phyloP scores from a whole-genome alignment of 1,140 invertebrate species.

The Neodiprion pinetum region DNA sequence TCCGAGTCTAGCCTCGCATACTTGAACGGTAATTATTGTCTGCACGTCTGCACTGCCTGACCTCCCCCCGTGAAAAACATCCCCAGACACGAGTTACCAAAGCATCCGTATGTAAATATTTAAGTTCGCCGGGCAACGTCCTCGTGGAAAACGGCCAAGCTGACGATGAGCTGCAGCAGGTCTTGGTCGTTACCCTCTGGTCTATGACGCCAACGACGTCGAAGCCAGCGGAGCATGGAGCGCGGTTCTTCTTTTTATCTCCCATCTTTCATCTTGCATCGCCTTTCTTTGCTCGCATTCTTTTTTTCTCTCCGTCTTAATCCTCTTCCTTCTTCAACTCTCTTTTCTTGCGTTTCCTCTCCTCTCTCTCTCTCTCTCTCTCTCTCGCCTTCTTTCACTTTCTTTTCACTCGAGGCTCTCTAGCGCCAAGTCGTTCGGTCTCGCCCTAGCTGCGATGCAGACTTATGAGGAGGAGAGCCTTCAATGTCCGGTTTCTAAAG shows the following conservation, averaged over 20 bases:
- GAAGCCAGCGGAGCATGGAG: neutral
- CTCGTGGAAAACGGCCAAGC: slow-evolving; percentile 4
- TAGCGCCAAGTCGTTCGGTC: too few relatives aligned
- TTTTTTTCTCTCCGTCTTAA: neutral
- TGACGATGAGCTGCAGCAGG: neutral
- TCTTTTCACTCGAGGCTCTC: neutral
- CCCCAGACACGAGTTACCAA: neutral
- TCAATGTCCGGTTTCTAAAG: slow-evolving; percentile 4
- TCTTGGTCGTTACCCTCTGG: slow-evolving; percentile 3
- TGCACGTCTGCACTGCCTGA: neutral
- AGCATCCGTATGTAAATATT: neutral
- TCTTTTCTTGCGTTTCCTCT: neutral
- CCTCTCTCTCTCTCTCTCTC: neutral
- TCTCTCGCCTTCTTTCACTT: neutral
- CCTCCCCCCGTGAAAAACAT: neutral
- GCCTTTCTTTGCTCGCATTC: neutral
- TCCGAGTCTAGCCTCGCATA: too few relatives aligned
- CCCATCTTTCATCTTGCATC: slow-evolving; percentile 8
- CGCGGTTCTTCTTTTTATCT: neutral
- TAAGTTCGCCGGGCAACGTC: slow-evolving; percentile 1
- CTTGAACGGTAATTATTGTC: neutral
- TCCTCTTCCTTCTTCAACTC: neutral
- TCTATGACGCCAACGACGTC: neutral
- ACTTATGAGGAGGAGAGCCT: neutral
- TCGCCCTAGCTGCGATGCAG: neutral